Evolutionary conservation across 1,140 invertebrate species (phyloP).

Genomic region (Neuroterus valhalla): DNA sequence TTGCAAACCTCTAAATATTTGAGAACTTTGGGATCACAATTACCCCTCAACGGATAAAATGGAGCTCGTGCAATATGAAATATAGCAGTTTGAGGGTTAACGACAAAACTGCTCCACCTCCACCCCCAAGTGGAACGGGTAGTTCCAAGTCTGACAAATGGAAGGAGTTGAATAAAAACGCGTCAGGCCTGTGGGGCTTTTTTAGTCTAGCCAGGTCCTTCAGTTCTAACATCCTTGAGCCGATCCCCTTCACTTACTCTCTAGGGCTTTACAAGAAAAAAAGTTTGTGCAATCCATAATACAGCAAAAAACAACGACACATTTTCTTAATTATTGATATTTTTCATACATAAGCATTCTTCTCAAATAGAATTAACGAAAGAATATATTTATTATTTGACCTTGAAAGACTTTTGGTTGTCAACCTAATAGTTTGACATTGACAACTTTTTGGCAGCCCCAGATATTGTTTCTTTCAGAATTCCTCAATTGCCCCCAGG

Average conservation of each 20-base stretch:
- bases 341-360: background rate
- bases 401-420: too few species aligned
- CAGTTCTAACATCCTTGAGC: constrained; percentile 25
- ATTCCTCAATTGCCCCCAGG: too few species aligned
- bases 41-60: background rate
- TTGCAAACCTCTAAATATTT: background rate
- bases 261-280: background rate
- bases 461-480: too few species aligned
- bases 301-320: background rate
- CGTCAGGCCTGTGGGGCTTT: constrained; percentile 11
- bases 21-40: constrained; percentile 10
- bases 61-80: constrained; percentile 1
- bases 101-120: constrained; percentile 1
- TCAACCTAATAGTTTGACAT: too few species aligned
- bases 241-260: constrained; percentile 8
- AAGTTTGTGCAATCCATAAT: background rate
- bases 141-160: constrained; percentile 16
- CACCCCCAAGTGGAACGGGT: constrained; percentile 14
- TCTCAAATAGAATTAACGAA: background rate
- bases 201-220: constrained; percentile 28
- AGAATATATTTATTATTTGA: too few species aligned
- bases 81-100: constrained; percentile 10
- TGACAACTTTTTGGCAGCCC: too few species aligned
- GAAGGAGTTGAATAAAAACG: constrained; percentile 21
- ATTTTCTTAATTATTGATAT: background rate